Evolutionary conservation across 2,113 vertebrate genomes (phyloP).

Genomic region (Pagrus major): DNA sequence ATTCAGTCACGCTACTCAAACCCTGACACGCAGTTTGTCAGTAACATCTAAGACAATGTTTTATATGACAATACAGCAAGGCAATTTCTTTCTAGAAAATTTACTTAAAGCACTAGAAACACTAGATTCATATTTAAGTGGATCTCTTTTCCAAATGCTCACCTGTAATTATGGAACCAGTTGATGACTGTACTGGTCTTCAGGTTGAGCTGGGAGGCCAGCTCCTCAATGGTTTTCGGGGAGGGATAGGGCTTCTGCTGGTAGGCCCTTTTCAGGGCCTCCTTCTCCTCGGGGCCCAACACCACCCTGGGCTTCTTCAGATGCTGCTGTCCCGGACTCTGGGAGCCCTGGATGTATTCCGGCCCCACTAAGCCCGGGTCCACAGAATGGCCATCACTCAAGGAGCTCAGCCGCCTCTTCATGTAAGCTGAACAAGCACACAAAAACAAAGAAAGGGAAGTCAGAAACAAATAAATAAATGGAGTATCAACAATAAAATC

Average conservation of each 20-base stretch:
- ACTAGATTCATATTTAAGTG: background rate
- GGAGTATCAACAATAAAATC: background rate
- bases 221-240: constrained; percentile 97
- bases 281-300: constrained; percentile 95
- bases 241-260: constrained; percentile 99
- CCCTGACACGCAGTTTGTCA: constrained; percentile 1
- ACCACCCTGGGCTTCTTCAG: constrained; percentile 96
- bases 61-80: too few relatives aligned
- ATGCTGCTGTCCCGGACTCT: constrained; percentile 93
- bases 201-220: constrained; percentile 97
- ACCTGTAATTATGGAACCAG: constrained; percentile 99
- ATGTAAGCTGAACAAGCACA: constrained; percentile 89
- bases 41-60: too few relatives aligned
- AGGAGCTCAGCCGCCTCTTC: constrained; percentile 95
- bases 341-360: constrained; percentile 91
- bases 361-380: constrained; percentile 85
- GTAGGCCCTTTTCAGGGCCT: constrained; percentile 92
- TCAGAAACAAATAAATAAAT: too few relatives aligned
- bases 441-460: background rate
- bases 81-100: too few relatives aligned
- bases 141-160: constrained; percentile 15
- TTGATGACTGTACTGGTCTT: constrained; percentile 99
- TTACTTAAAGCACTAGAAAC: too few relatives aligned
- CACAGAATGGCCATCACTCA: constrained; percentile 92
- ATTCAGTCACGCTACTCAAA: constrained; percentile 16